Base-by-base conservation (phyloP, 2,113 vertebrate genomes). In the Xiphorhynchus elegans region DNA sequence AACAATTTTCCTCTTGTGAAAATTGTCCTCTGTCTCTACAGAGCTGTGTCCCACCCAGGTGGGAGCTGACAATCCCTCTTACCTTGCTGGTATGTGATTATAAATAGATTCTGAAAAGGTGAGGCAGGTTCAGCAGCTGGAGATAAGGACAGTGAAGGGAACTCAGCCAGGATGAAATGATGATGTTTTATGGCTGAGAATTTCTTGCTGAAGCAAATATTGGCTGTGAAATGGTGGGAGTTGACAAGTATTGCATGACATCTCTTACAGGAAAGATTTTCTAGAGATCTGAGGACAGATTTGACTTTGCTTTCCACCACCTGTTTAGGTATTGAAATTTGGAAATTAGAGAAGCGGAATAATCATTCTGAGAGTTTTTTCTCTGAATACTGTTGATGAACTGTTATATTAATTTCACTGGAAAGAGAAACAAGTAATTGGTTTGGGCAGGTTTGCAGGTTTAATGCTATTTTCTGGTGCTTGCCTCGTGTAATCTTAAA, bases 81-180 rank as follows among this genome's bases (percentile, higher is more conserved):
- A 47, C 53, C 25, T 87, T 74, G 28, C 81, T 95, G 91, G 53
- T 29, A 31, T 47, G 56, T 91, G 82, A 73, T 80, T 80, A 73
- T 49, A 76, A 91, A 91, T 68, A 91, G 50, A 69, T 87, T 89
- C 58, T 62, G 94, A 87, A 95, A 90, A 95, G 94, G 89, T 88
- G 89, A 96, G 66, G 56, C 35, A 46, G 73, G 89, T 78, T 95
- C 76, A 91, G 82, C 64, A 49, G 56, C 11, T 59, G 58, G 68
- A 93, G 95, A 82, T 91, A 72, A 96, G 93, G 87, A 82, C 60
- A 68, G 50, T 1, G 5, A 60, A 81, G 40, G 74, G 56, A 96
- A 52, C 72, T 95, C 49, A 33, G 62, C 56, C 72, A 90, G 87
- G 73, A 94, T 69, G 91, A 91, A 79, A 84, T 47, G 47, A 77